Evolutionary conservation across 2,797 vertebrate species (phyloP).

Genomic region (Sus cebifrons): DNA sequence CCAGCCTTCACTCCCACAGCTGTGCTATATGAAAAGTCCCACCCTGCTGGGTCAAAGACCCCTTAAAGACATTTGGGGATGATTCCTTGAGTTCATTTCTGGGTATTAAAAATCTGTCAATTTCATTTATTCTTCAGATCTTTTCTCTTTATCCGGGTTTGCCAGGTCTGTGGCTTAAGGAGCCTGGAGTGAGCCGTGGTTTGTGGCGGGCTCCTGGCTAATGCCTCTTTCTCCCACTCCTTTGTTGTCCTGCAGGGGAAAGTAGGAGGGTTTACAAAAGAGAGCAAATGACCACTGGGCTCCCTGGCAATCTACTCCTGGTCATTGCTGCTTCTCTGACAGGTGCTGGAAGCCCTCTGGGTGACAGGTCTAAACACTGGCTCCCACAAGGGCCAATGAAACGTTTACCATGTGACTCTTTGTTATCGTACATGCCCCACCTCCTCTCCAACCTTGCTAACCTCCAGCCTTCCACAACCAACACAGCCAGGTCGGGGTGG

Average conservation of each 20-base stretch:
- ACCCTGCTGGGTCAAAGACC: slow-evolving; percentile 25
- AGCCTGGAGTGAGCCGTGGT: not conserved
- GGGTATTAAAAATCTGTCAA: slow-evolving; percentile 41
- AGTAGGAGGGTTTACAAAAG: not conserved
- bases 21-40: slow-evolving; percentile 23
- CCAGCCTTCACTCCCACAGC: slow-evolving; percentile 37
- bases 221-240: not conserved
- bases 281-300: not conserved
- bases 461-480: not conserved
- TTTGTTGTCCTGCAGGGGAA: not conserved
- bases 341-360: not conserved
- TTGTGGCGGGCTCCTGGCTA: not conserved
- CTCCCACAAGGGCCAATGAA: not conserved
- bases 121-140: slow-evolving; percentile 28
- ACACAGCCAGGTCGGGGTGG: not conserved
- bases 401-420: not conserved
- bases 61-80: slow-evolving; percentile 52
- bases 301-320: not conserved
- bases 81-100: slow-evolving; percentile 59
- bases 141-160: not conserved
- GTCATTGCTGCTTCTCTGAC: not conserved
- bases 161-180: not conserved
- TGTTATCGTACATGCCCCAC: not conserved
- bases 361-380: not conserved
- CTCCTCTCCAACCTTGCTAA: not conserved